Conservation (phyloP, 2,888 invertebrate species). For the Dyspetes luteomarginatus region DNA sequence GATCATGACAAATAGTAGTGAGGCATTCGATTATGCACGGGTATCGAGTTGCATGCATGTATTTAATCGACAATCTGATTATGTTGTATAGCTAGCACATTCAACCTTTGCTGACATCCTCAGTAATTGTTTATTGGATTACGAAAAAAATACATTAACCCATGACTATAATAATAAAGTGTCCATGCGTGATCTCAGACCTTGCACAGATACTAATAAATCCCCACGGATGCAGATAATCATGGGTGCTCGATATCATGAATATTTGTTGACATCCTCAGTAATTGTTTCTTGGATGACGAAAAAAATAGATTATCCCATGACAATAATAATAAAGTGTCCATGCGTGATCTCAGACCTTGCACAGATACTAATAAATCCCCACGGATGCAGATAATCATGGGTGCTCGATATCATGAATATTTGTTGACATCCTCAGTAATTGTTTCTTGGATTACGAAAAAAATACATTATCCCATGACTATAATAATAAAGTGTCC, state of each 20-base stretch:
- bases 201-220: not conserved
- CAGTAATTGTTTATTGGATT: constrained; percentile 53
- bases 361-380: too few species aligned
- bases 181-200: not conserved
- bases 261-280: constrained; percentile 58
- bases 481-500: not conserved
- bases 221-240: not conserved
- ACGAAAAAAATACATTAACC: constrained; percentile 10
- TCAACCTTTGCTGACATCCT: constrained; percentile 60
- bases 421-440: constrained; percentile 54
- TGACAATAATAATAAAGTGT: not conserved
- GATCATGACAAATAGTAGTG: too few species aligned
- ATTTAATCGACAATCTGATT: not conserved
- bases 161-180: not conserved
- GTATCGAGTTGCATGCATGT: not conserved
- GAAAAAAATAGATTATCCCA: not conserved
- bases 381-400: not conserved
- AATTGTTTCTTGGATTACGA: constrained; percentile 56
- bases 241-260: too few species aligned
- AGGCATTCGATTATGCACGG: not conserved
- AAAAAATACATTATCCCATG: not conserved
- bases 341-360: not conserved
- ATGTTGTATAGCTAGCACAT: constrained; percentile 15
- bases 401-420: too few species aligned
- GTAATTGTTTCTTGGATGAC: constrained; percentile 52